These are phyloP conservation scores for Kuschelorhynchus macadamiae DNA, from an alignment of 2,888 invertebrate genomes.

Conservation along the genomic window DNA sequence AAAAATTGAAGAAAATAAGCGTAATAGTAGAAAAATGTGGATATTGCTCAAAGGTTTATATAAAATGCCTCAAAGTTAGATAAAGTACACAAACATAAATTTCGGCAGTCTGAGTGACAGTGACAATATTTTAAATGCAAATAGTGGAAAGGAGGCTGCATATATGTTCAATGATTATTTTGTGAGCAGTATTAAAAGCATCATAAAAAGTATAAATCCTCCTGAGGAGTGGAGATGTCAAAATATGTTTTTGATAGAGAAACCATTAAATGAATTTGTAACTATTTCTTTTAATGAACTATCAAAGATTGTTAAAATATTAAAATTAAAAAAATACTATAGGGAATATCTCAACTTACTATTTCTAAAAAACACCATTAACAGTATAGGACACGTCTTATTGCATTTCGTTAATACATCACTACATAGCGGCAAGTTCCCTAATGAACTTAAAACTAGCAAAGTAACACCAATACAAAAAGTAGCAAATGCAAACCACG, in stretches of 20 bases:
- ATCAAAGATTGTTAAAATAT: neutral
- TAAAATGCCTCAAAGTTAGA: too few relatives aligned
- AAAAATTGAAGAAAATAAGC: constrained; percentile 4
- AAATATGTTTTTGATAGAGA: neutral
- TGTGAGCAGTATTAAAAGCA: constrained; percentile 2
- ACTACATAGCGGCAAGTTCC: neutral
- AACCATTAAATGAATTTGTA: neutral
- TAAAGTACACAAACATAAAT: too few relatives aligned
- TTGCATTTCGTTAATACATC: constrained; percentile 6
- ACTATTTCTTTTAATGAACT: neutral
- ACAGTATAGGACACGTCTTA: neutral
- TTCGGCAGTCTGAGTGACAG: too few relatives aligned
- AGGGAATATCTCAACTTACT: neutral
- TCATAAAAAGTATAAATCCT: neutral
- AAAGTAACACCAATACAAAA: constrained; percentile 6
- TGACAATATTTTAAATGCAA: neutral
- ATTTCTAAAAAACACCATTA: constrained; percentile 2
- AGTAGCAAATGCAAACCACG: constrained; percentile 2
- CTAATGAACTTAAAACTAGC: neutral
- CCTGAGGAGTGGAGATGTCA: constrained; percentile 1
- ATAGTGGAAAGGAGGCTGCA: neutral
- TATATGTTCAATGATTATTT: constrained; percentile 6
- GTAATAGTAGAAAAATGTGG: constrained; percentile 4
- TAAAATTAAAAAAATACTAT: neutral
- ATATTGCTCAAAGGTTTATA: neutral